Percentiles rank a stretch among this genome's conserved stretches.
Conservation (phyloP, 2,888 invertebrate genomes). For the Protodeltote pygarga region DNA sequence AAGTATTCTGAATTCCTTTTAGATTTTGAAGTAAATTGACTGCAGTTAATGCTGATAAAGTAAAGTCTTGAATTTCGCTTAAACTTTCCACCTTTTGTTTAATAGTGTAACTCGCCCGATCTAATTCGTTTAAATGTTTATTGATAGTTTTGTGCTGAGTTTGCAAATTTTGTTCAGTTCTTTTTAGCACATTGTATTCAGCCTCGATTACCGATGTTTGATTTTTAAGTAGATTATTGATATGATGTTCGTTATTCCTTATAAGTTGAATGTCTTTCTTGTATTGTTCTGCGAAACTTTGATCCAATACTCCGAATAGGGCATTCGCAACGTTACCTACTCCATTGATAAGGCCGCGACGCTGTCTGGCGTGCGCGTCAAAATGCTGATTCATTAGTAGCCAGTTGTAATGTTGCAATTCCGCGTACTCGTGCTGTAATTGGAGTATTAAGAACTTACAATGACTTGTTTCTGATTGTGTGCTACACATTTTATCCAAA, state of each 20-base stretch:
- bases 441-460: slow-evolving; percentile 4
- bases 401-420: slow-evolving; percentile 1
- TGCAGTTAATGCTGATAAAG: background rate
- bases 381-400: background rate
- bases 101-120: background rate
- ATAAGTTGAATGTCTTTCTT: background rate
- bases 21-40: background rate
- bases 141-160: background rate
- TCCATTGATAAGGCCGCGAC: background rate
- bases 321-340: background rate
- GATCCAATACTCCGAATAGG: background rate
- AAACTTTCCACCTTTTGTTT: background rate
- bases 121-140: background rate
- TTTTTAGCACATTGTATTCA: no score
- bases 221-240: no score
- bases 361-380: background rate
- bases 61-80: background rate
- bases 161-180: no score
- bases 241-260: background rate
- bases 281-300: slow-evolving; percentile 1
- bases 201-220: no score
- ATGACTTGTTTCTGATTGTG: background rate
- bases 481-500: slow-evolving; percentile 1
- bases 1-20: background rate
- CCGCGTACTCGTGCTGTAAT: background rate